A percentile compares a stretch with the other conserved stretches of the same genome.
phyloP scores from a whole-genome alignment of 1,140 invertebrate species.

The Drosophila setifemur region DNA sequence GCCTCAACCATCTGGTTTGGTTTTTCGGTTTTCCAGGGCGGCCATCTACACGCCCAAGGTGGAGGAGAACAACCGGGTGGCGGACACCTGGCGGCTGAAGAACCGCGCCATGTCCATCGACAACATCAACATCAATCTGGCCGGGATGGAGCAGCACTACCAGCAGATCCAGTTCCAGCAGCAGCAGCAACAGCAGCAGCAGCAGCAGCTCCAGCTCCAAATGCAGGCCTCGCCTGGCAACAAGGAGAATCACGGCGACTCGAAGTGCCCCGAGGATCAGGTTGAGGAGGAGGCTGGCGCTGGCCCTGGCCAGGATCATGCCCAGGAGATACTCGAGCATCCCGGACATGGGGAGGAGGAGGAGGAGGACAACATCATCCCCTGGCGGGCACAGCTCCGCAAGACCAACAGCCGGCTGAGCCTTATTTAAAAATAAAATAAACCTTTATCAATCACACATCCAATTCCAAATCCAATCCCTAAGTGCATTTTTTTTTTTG shows the following conservation, averaged over 20 bases:
- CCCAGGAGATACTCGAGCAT: constrained; percentile 12
- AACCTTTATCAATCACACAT: neutral
- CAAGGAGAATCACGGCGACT: constrained; percentile 78
- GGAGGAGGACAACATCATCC: constrained; percentile 89
- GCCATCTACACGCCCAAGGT: constrained; percentile 87
- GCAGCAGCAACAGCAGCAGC: constrained; percentile 13
- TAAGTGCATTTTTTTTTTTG: constrained; percentile 57
- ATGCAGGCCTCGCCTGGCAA: too few relatives aligned
- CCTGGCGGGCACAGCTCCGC: constrained; percentile 92
- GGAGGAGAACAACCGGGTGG: constrained; percentile 84
- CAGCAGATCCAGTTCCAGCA: constrained; percentile 54
- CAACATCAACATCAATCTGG: constrained; percentile 84
- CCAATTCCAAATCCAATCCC: neutral
- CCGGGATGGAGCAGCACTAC: constrained; percentile 77
- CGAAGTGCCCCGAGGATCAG: constrained; percentile 23
- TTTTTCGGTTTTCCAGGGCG: constrained; percentile 83
- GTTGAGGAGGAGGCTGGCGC: constrained; percentile 1
- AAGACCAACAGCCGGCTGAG: constrained; percentile 90
- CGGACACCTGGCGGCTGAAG: constrained; percentile 84
- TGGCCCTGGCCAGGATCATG: constrained; percentile 6
- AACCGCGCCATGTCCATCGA: constrained; percentile 85
- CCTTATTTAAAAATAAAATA: constrained; percentile 47
- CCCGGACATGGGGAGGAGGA: constrained; percentile 72
- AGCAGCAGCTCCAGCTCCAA: constrained; percentile 51
- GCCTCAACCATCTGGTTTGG: constrained; percentile 17